phyloP scores from a whole-genome alignment of 1,140 invertebrate species.

The Drosophila trapezifrons region DNA sequence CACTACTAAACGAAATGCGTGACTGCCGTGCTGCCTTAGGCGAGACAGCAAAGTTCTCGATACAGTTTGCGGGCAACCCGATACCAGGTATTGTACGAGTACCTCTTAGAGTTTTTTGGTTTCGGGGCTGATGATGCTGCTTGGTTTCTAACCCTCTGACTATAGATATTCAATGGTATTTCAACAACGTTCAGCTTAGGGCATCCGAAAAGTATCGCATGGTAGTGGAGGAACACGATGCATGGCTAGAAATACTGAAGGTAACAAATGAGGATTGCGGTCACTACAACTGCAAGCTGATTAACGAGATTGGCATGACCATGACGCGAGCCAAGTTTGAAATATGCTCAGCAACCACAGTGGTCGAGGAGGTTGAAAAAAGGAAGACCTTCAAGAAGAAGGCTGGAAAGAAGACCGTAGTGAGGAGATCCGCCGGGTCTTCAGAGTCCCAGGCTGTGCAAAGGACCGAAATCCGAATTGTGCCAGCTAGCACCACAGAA shows the following conservation, averaged over 20 bases:
- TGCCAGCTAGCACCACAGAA: constrained; percentile 69
- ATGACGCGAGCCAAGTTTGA: constrained; percentile 91
- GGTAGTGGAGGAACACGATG: constrained; percentile 88
- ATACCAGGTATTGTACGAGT: constrained; percentile 88
- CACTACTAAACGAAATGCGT: constrained; percentile 92
- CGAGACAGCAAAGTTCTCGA: constrained; percentile 90
- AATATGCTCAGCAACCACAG: constrained; percentile 84
- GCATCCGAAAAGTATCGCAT: constrained; percentile 90
- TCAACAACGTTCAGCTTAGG: constrained; percentile 91
- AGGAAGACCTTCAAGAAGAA: constrained; percentile 81
- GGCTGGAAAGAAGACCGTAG: constrained; percentile 51
- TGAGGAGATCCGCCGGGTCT: constrained; percentile 37
- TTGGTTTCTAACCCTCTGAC: constrained; percentile 59
- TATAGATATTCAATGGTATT: constrained; percentile 95
- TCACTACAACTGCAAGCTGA: constrained; percentile 93
- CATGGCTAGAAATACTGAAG: constrained; percentile 89
- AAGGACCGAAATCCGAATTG: constrained; percentile 67
- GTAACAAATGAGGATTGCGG: constrained; percentile 90
- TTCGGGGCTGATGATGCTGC: constrained; percentile 34
- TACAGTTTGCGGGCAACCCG: constrained; percentile 92
- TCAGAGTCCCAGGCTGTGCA: constrained; percentile 39
- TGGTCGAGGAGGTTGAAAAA: constrained; percentile 69
- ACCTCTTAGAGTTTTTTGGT: background rate
- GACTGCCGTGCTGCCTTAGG: constrained; percentile 90
- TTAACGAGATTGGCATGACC: constrained; percentile 92